These are phyloP conservation scores for Epinephelus fuscoguttatus DNA, from an alignment of 2,113 vertebrate genomes.

Conservation along the genomic window DNA sequence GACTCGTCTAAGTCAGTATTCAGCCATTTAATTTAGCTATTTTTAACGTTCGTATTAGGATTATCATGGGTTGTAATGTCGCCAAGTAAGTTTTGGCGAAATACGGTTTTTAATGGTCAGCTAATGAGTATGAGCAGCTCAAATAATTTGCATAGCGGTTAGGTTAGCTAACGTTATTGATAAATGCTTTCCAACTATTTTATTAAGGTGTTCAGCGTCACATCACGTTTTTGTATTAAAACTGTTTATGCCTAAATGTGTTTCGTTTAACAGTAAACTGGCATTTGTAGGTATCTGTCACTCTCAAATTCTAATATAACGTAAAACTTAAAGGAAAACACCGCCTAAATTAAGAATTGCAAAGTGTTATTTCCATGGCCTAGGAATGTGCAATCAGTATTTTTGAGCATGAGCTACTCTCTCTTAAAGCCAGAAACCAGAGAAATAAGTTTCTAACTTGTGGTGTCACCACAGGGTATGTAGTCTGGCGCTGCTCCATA, in stretches of 20 bases:
- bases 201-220: not conserved
- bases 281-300: too few relatives aligned
- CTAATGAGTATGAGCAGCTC: not conserved
- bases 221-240: not conserved
- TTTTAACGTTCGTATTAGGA: not conserved
- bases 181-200: not conserved
- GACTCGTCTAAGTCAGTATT: not conserved
- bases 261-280: not conserved
- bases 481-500: too few relatives aligned
- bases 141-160: not conserved
- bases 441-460: too few relatives aligned
- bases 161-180: not conserved
- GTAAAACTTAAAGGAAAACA: too few relatives aligned
- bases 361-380: too few relatives aligned
- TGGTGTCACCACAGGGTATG: too few relatives aligned
- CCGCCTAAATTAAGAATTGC: too few relatives aligned
- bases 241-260: not conserved
- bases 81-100: not conserved
- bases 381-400: too few relatives aligned
- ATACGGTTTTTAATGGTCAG: rapidly evolving
- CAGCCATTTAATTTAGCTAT: not conserved
- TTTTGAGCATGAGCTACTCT: too few relatives aligned
- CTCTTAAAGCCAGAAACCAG: too few relatives aligned
- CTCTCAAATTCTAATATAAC: too few relatives aligned
- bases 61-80: not conserved